These are phyloP conservation scores for Ariolimax columbianus DNA, from an alignment of 2,888 invertebrate species.

Conservation along the genomic window DNA sequence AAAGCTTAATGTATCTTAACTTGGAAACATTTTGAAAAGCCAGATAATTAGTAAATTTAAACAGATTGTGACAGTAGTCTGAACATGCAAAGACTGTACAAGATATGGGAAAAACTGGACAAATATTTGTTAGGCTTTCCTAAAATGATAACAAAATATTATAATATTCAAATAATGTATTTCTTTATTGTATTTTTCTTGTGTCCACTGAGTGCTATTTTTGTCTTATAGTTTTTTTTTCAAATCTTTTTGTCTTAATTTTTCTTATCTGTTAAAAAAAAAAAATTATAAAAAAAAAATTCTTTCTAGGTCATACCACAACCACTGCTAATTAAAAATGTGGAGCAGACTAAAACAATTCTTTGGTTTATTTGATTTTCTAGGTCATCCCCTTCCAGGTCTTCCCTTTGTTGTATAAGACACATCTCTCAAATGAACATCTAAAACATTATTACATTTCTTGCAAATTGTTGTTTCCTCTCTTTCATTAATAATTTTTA, in stretches of 20 bases:
- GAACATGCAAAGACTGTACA: background rate
- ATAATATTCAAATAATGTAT: background rate
- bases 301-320: too few species aligned
- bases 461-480: background rate
- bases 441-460: background rate
- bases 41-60: background rate
- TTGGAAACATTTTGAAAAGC: background rate
- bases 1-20: background rate
- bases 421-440: background rate
- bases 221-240: too few species aligned
- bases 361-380: too few species aligned
- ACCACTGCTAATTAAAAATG: too few species aligned
- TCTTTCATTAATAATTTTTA: background rate
- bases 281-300: too few species aligned
- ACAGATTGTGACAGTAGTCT: background rate
- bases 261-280: too few species aligned
- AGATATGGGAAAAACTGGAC: background rate
- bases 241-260: too few species aligned
- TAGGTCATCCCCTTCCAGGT: too few species aligned
- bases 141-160: background rate
- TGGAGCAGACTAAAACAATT: too few species aligned
- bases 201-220: too few species aligned
- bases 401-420: too few species aligned
- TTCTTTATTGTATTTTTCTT: too few species aligned
- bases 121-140: background rate